These are phyloP conservation scores for Eupithecia vulgata DNA, from an alignment of 2,888 invertebrate genomes.

Conservation along the genomic window DNA sequence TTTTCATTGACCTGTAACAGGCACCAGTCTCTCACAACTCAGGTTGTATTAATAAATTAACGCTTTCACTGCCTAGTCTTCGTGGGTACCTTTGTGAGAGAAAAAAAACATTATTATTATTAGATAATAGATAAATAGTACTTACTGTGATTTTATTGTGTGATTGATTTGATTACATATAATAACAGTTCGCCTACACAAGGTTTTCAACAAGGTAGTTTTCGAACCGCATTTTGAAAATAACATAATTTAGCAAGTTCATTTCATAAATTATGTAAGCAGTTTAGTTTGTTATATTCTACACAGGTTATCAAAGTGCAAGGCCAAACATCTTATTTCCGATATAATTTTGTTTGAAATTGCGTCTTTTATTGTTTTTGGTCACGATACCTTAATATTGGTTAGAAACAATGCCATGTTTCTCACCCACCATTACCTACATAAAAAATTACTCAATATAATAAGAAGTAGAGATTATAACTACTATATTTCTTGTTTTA, in stretches of 20 bases:
- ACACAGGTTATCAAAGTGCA: conserved; percentile 24
- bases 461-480: not conserved
- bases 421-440: not conserved
- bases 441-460: not conserved
- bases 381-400: conserved; percentile 33
- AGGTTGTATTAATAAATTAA: too few species aligned
- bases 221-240: too few species aligned
- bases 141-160: not conserved
- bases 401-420: not conserved
- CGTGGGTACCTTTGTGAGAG: too few species aligned
- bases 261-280: too few species aligned
- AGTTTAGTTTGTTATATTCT: not conserved
- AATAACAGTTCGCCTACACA: not conserved
- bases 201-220: not conserved
- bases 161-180: not conserved
- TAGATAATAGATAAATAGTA: too few species aligned
- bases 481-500: too few species aligned
- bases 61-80: too few species aligned
- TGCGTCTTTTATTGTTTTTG: conserved; percentile 34
- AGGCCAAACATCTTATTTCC: conserved; percentile 34
- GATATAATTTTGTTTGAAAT: conserved; percentile 30
- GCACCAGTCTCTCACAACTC: too few species aligned
- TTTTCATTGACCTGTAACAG: too few species aligned
- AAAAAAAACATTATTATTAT: too few species aligned
- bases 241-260: too few species aligned